These are phyloP conservation scores for Lumbricus terrestris DNA, from an alignment of 2,888 invertebrate genomes.

Conservation along the genomic window DNA sequence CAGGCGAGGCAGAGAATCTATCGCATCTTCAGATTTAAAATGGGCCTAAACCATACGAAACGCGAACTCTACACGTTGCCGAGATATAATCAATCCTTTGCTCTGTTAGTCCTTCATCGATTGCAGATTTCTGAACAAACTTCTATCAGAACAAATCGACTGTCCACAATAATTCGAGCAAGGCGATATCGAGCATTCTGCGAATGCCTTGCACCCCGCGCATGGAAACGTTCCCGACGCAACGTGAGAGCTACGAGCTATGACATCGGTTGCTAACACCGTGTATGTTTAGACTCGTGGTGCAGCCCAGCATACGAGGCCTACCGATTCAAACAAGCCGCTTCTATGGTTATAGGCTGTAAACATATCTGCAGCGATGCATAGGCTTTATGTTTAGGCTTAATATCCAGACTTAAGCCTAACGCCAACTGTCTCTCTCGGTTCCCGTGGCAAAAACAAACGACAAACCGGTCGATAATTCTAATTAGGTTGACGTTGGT, in stretches of 20 bases:
- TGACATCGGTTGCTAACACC: slow-evolving; percentile 4
- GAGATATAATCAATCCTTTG: neutral
- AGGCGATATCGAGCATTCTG: neutral
- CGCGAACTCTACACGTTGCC: neutral
- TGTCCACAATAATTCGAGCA: neutral
- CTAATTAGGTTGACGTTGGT: neutral
- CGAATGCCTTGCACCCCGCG: neutral
- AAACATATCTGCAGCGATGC: neutral
- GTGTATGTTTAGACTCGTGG: neutral
- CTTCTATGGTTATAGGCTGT: slow-evolving; percentile 16
- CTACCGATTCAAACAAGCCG: neutral
- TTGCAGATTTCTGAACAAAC: neutral
- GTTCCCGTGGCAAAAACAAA: neutral
- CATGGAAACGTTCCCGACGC: neutral
- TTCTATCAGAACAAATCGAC: neutral
- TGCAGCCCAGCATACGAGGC: neutral
- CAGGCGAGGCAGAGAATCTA: neutral
- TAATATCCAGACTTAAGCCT: neutral
- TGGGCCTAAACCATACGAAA: too few relatives aligned
- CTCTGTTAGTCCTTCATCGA: neutral
- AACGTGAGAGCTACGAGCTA: neutral
- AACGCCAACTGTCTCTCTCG: neutral
- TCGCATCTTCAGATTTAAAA: neutral
- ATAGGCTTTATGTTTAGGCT: neutral
- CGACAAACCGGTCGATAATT: neutral